Evolutionary conservation across 2,113 vertebrate species (phyloP), one percentile per base, ranked within the genome.

Genomic region (Hippocampus zosterae): DNA sequence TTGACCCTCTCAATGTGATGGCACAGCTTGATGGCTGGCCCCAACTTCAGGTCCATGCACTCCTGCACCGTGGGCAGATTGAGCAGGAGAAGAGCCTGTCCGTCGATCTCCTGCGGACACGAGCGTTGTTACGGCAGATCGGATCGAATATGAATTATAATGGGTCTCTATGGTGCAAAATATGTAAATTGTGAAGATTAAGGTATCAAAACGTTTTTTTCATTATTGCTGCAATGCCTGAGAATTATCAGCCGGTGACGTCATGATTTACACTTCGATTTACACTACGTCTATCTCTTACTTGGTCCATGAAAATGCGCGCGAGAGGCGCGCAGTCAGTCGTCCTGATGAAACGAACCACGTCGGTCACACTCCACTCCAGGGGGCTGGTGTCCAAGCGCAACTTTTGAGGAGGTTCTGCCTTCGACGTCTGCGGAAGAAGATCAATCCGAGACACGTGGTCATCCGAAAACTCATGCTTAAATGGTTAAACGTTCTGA

Each of bases 1-100:
- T 99, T 99, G 86, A 98, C 95, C 83, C 96, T 93, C 86, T 99
- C 97, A 29, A 98, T 97, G 84, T 98, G 97, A 88, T 98, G 96
- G 91, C 97, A 98, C 81, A 99, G 93, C 90, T 97, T 98, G 84
- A 99, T 97, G 80, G 97, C 97, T 12, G 96, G 95, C 73, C 96
- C 96, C 79, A 98, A 89, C 88, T 98, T 99, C 88, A 99, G 93
- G 89, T 98, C 96, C 97, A 99, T 98, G 78, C 96, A 99, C 89
- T 98, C 97, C 88, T 99, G 97, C 77, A 99, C 94, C 0, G 97
- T 98, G 10, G 97, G 96, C 70, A 98, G 94, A 66, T 96, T 99
- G 69, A 99, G 94, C 80, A 99, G 93, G 73, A 99, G 92, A 71
- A 98, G 91, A 5, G 96, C 96, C 84, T 98, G 97, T 71, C 97